Conservation (phyloP, 2,888 invertebrate genomes). For the Dicycla oo region DNA sequence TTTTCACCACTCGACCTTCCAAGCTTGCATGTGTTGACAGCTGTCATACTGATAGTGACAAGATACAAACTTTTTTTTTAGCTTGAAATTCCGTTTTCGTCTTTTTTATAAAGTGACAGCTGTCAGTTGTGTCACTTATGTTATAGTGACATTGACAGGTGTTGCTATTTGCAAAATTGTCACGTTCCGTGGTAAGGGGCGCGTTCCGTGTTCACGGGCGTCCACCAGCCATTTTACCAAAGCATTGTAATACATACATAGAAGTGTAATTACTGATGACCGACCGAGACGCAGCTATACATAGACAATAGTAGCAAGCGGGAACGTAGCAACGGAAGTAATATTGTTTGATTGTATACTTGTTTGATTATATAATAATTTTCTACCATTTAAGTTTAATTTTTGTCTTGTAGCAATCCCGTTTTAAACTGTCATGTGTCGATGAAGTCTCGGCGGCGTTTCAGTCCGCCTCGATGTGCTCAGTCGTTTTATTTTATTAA, state of each 20-base stretch:
- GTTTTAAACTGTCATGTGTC: conserved; percentile 39
- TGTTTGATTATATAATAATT: conserved; percentile 46
- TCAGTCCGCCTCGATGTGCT: conserved; percentile 79
- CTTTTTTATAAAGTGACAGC: conserved; percentile 43
- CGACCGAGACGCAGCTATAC: conserved; percentile 33
- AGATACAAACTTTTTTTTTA: conserved; percentile 33
- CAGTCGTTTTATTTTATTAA: conserved; percentile 84
- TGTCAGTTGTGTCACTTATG: conserved; percentile 42
- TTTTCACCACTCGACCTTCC: conserved; percentile 46
- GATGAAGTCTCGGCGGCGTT: conserved; percentile 57
- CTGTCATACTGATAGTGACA: conserved; percentile 46
- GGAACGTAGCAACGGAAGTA: conserved; percentile 36
- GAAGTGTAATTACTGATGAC: conserved; percentile 54
- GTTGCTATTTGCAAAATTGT: conserved; percentile 51
- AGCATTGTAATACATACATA: conserved; percentile 69
- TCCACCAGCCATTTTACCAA: conserved; percentile 73
- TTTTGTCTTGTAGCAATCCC: conserved; percentile 46
- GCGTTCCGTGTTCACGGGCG: conserved; percentile 59
- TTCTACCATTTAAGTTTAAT: conserved; percentile 55
- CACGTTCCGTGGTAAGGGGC: conserved; percentile 52
- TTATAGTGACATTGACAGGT: conserved; percentile 50
- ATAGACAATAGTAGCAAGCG: conserved; percentile 17
- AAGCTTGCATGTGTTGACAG: conserved; percentile 60
- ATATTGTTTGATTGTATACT: conserved; percentile 44
- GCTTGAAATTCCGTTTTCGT: conserved; percentile 30